phyloP scores from a whole-genome alignment of 2,113 vertebrate species.

The Anas platyrhynchos region DNA sequence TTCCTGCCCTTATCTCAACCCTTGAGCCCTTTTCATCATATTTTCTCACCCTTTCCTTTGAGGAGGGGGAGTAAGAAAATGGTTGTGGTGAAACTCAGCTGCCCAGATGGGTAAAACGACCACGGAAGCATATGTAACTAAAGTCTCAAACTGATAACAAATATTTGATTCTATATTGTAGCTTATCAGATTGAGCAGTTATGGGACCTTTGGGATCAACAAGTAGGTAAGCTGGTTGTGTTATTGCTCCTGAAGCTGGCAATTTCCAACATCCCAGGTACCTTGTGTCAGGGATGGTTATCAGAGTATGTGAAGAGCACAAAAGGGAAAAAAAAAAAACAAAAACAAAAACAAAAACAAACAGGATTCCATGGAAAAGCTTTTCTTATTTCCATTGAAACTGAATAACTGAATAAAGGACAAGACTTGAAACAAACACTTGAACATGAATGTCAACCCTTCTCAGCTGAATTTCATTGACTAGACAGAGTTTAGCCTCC shows the following conservation, averaged over 20 bases:
- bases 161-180: fast-evolving
- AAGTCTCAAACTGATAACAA: not conserved
- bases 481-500: not conserved
- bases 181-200: not conserved
- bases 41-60: no score
- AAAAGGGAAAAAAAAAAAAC: not conserved
- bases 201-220: not conserved
- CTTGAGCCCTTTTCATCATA: no score
- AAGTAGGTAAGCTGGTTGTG: not conserved
- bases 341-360: not conserved
- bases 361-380: not conserved
- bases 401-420: not conserved
- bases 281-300: not conserved
- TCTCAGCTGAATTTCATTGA: not conserved
- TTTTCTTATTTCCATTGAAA: not conserved
- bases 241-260: not conserved
- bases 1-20: no score
- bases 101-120: no score
- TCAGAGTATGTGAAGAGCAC: not conserved
- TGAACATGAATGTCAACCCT: not conserved
- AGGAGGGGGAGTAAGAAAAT: no score
- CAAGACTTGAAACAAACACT: not conserved
- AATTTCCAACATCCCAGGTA: not conserved
- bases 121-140: not conserved
- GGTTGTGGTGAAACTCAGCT: no score